These are phyloP conservation scores for Zaprionus lachaisei DNA, from an alignment of 1,140 invertebrate genomes.

Conservation along the genomic window DNA sequence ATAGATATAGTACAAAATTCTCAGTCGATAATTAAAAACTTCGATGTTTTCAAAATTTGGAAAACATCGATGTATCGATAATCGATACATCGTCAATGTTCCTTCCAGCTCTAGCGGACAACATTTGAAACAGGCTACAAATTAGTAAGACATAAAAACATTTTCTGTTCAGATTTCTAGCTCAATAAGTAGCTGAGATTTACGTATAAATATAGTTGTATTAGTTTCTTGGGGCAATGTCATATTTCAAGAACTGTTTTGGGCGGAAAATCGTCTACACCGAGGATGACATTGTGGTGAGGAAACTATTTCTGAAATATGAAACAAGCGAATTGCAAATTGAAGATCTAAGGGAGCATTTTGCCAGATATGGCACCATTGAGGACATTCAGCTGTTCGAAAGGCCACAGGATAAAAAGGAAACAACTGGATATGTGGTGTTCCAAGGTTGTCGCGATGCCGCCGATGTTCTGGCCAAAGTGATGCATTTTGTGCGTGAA, in stretches of 20 bases:
- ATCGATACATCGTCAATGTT: no score
- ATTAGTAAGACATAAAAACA: no score
- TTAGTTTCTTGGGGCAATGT: neutral
- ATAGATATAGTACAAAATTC: no score
- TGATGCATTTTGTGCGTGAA: neutral
- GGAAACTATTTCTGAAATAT: neutral
- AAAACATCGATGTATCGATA: no score
- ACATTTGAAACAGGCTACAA: no score
- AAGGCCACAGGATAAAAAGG: neutral
- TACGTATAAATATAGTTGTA: no score
- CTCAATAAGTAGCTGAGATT: no score
- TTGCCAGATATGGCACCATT: neutral
- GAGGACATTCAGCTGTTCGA: neutral
- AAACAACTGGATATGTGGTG: neutral
- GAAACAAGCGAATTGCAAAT: neutral
- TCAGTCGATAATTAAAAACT: no score
- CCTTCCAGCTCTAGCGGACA: no score
- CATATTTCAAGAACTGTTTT: neutral
- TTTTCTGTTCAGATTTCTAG: no score
- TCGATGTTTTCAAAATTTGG: no score
- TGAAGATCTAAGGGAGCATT: neutral
- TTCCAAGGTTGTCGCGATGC: constrained; percentile 6
- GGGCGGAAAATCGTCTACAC: constrained; percentile 5
- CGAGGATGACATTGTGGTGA: constrained; percentile 10
- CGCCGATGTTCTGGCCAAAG: constrained; percentile 1